These are phyloP conservation scores for Leptinotarsa rubiginosa DNA, from an alignment of 2,888 invertebrate genomes.

Conservation along the genomic window DNA sequence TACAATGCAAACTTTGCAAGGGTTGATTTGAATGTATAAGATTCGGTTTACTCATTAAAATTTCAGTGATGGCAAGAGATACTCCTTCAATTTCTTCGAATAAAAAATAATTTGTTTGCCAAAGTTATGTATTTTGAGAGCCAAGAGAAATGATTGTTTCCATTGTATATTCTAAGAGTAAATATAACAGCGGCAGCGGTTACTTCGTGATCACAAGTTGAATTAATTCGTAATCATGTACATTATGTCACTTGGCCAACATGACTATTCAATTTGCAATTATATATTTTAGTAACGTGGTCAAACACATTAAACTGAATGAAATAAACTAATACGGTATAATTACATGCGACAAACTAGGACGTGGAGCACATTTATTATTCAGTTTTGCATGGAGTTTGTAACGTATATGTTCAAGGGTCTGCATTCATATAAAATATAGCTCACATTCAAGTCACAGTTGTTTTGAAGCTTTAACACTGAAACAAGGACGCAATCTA, in stretches of 20 bases:
- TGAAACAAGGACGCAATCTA: background rate
- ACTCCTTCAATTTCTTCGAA: no score
- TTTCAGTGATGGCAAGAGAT: no score
- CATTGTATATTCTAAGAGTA: background rate
- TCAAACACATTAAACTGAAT: slow-evolving; percentile 10
- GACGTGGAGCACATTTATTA: slow-evolving; percentile 4
- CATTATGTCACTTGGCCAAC: slow-evolving; percentile 14
- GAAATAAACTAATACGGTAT: slow-evolving; percentile 17
- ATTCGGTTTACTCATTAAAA: no score
- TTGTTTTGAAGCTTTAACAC: background rate
- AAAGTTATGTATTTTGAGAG: no score
- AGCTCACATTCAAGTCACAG: slow-evolving; percentile 5
- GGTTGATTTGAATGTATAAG: no score
- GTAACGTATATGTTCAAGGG: slow-evolving; percentile 6
- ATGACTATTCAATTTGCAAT: slow-evolving; percentile 15
- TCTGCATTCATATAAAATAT: slow-evolving; percentile 1
- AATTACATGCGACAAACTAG: slow-evolving; percentile 19
- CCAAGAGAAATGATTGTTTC: no score
- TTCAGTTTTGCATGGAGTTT: slow-evolving; percentile 16
- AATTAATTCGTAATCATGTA: background rate
- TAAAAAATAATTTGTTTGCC: no score
- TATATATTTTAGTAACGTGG: slow-evolving; percentile 14
- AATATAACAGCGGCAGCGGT: background rate
- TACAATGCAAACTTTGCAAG: no score
- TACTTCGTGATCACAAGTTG: background rate